A percentile compares a stretch with the other conserved stretches of the same genome.
Conservation (phyloP, 2,113 vertebrate species). For the Okapia johnstoni region DNA sequence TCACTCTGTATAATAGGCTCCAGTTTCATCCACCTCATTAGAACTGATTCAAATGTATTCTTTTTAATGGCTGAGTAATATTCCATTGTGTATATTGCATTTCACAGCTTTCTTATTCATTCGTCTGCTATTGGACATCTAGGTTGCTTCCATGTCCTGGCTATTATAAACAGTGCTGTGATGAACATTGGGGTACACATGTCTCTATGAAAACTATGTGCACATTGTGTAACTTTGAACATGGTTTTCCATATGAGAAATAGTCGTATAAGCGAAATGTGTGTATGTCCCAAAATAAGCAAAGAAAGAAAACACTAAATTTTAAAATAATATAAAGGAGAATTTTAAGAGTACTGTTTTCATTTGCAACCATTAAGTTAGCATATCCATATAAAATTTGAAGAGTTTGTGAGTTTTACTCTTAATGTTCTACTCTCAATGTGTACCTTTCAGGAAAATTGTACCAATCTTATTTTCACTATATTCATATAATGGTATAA, state of each 20-base stretch:
- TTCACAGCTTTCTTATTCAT: background rate
- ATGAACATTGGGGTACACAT: background rate
- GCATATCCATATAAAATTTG: background rate
- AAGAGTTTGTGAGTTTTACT: background rate
- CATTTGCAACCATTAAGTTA: background rate
- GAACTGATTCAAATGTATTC: background rate
- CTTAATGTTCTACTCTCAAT: background rate
- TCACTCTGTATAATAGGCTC: background rate
- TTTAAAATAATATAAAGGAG: background rate
- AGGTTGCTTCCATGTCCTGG: background rate
- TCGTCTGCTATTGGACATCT: accelerated
- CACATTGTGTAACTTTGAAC: background rate
- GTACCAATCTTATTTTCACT: background rate
- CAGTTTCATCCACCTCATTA: background rate
- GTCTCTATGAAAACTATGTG: background rate
- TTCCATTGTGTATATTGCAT: background rate
- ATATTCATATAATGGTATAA: background rate
- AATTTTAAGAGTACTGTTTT: background rate
- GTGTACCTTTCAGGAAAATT: background rate
- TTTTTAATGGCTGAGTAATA: background rate
- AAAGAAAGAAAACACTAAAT: background rate
- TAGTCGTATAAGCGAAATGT: background rate
- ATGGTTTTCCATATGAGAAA: background rate
- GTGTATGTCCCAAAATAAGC: background rate
- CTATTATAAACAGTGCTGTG: accelerated